Conservation (phyloP, 2,113 vertebrate genomes). For the Mobula birostris region DNA sequence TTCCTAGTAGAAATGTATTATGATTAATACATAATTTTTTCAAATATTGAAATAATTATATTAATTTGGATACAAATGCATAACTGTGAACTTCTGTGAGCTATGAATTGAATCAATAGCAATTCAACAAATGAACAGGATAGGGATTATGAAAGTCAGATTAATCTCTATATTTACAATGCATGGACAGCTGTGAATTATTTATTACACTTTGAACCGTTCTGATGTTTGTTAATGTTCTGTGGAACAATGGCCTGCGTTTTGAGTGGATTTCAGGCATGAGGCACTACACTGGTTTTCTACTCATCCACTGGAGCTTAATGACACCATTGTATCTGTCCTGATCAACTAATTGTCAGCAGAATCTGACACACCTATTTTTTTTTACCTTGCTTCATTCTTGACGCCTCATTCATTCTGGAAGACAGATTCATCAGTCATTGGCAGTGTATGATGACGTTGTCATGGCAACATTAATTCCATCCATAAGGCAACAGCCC, state of each 20-base stretch:
- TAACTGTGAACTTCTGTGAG: constrained; percentile 4
- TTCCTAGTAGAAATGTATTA: not conserved
- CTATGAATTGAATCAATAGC: not conserved
- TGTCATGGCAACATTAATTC: constrained; percentile 49
- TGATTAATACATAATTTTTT: not conserved
- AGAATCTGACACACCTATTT: constrained; percentile 10
- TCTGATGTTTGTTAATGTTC: constrained; percentile 31
- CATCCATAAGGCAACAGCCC: constrained; percentile 18
- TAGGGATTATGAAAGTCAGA: constrained; percentile 39
- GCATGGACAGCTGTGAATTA: constrained; percentile 41
- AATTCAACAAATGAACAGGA: constrained; percentile 37
- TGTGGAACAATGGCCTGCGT: not conserved
- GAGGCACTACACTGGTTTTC: not conserved
- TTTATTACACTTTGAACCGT: constrained; percentile 40
- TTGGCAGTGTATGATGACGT: constrained; percentile 45
- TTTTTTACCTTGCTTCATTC: constrained; percentile 34
- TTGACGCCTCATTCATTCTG: constrained; percentile 41
- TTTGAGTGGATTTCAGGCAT: constrained; percentile 13
- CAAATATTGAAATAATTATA: not conserved
- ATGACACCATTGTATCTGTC: not conserved
- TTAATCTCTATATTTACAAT: constrained; percentile 27
- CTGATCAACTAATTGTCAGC: not conserved
- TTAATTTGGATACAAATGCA: not conserved
- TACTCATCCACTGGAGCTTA: constrained; percentile 20
- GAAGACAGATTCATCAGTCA: constrained; percentile 49